Base-by-base conservation (phyloP, 2,797 vertebrate genomes). In the Argya squamiceps region DNA sequence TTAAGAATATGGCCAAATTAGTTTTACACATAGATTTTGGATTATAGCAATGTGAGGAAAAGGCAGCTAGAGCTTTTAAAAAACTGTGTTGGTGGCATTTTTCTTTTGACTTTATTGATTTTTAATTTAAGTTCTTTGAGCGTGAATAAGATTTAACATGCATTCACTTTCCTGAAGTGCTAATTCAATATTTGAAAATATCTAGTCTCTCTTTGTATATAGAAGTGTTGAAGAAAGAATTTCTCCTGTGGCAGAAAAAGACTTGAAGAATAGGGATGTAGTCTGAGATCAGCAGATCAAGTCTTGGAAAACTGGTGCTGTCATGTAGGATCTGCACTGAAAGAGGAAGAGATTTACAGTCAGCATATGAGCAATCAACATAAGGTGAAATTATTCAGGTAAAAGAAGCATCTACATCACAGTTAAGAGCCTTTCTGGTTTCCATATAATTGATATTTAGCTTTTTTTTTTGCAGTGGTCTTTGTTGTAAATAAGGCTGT, bases 191-290 rank as follows among this genome's bases (percentile, higher is more conserved):
- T 77, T 96, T 87, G 77, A 84, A 96, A 93, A 92, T 95, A 53
- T 93, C 44, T 92, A 97, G 94, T 82, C 74, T 96, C 46, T 96
- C 62, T 93, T 89, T 97, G 88, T 96, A 94, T 93, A 96, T 96
- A 96, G 88, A 94, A 82, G 21, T 76, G 74, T 43, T 11, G 27
- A 93, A 88, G 92, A 92, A 89, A 15, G 77, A 82, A 37, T 91
- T 93, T 84, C 63, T 94, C 49, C 92, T 87, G 70, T 59, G 67
- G 32, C 77, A 55, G 68, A 90, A 89, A 52, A 93, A 32, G 29
- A 78, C 79, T 91, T 95, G 93, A 97, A 88, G 80, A 89, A 55
- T 79, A 90, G 81, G 19, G 21, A 62, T 88, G 18, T 88, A 90
- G 77, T 34, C 67, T 67, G 67, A 65, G 39, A 87, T 90, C 88